Evolutionary conservation across 2,888 invertebrate genomes (phyloP).

Genomic region (Myopa testacea): DNA sequence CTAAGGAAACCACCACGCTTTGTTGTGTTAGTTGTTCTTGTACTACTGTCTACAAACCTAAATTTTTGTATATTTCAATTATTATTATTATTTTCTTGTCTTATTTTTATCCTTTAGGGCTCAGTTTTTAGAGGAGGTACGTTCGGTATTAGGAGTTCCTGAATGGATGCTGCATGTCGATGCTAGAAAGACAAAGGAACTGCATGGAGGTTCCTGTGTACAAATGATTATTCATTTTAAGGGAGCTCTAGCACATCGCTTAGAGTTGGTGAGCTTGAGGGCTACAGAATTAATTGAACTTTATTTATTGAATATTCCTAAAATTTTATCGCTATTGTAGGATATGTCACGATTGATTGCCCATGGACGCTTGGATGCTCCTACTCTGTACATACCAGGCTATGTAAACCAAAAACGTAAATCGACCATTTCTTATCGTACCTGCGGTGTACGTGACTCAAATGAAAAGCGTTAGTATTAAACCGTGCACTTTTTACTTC

Average conservation of each 20-base stretch:
- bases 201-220: conserved; percentile 84
- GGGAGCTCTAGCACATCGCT: conserved; percentile 81
- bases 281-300: background rate
- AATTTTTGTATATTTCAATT: background rate
- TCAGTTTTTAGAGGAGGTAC: conserved; percentile 84
- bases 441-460: conserved; percentile 81
- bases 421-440: conserved; percentile 77
- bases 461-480: conserved; percentile 73
- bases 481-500: background rate
- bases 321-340: conserved; percentile 33
- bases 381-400: conserved; percentile 83
- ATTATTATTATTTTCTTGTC: background rate
- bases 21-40: conserved; percentile 75
- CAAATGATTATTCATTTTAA: conserved; percentile 89
- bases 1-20: conserved; percentile 89
- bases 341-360: conserved; percentile 81
- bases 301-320: background rate
- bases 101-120: conserved; percentile 71
- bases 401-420: conserved; percentile 79
- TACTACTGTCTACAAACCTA: background rate
- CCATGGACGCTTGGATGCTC: conserved; percentile 79
- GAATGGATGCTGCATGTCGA: conserved; percentile 92
- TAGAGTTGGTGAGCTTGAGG: conserved; percentile 76
- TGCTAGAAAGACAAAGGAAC: conserved; percentile 79
- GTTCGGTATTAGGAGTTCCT: conserved; percentile 85